These are phyloP conservation scores for Atrichornis clamosus DNA, from an alignment of 2,113 vertebrate genomes.

Conservation along the genomic window DNA sequence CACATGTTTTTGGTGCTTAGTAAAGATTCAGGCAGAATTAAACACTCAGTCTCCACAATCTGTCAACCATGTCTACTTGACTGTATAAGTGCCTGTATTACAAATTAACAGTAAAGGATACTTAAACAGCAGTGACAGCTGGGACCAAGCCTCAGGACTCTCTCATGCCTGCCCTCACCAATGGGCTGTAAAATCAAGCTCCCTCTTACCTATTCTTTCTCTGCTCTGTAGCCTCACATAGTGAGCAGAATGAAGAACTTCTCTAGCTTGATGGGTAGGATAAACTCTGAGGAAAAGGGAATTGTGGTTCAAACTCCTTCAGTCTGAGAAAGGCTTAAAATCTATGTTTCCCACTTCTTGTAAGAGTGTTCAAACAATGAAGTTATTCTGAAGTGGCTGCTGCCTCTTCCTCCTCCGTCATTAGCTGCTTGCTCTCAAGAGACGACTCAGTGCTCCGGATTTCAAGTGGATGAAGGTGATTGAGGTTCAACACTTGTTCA, in stretches of 20 bases:
- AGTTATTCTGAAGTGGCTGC: slow-evolving; percentile 64
- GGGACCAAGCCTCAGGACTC: slow-evolving; percentile 37
- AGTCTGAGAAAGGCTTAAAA: slow-evolving; percentile 62
- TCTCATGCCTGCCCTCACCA: slow-evolving; percentile 41
- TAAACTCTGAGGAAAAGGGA: slow-evolving; percentile 46
- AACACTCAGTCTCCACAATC: not conserved
- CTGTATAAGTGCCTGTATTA: slow-evolving; percentile 13
- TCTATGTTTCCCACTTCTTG: slow-evolving; percentile 59
- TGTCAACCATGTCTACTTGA: not conserved
- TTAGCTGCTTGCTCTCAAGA: slow-evolving; percentile 59
- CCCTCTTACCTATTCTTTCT: slow-evolving; percentile 43
- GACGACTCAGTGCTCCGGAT: slow-evolving; percentile 46
- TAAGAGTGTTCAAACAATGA: slow-evolving; percentile 67
- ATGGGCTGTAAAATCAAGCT: slow-evolving; percentile 50
- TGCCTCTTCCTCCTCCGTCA: slow-evolving; percentile 57
- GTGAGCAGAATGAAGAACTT: slow-evolving; percentile 50
- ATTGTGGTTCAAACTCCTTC: slow-evolving; percentile 55
- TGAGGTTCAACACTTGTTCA: slow-evolving; percentile 46
- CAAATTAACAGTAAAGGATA: slow-evolving; percentile 51
- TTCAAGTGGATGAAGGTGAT: slow-evolving; percentile 60
- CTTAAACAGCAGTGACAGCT: slow-evolving; percentile 41
- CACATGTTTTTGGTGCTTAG: not conserved
- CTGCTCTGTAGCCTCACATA: not conserved
- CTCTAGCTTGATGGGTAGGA: slow-evolving; percentile 31
- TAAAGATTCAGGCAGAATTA: slow-evolving; percentile 13